Evolutionary conservation across 2,888 invertebrate genomes (phyloP), one percentile per base, ranked within the genome.

Genomic region (Drosophila birchii): DNA sequence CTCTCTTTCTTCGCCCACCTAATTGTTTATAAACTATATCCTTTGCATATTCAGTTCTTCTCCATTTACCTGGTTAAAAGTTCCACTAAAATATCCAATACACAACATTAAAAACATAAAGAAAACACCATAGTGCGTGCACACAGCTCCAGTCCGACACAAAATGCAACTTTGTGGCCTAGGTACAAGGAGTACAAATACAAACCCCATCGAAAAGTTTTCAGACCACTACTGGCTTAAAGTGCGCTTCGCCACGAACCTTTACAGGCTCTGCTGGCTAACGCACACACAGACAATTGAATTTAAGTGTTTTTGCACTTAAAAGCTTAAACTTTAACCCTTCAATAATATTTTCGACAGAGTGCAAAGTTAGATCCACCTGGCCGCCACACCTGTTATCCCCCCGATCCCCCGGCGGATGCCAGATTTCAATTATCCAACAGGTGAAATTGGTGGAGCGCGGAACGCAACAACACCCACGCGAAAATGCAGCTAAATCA

Each of bases 301-400:
- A 86, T 88, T 81, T 61, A 86, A 89, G 81, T 89, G 89, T 78
- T 86, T 89, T 82, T 86, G 88, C 86, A 86, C 86, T 86, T 86
- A 89, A 86, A 89, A 86, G 89, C 88, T 89, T 72, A 73, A 86
- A 86, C 81, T 86, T 86, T 86, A 89, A 86, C 89, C 86, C 86
- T 89, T 86, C 86, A 88, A 86, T 89, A 86, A 88, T 89, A 88
- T 89, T 88, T 78, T 86, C 70, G 76, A 68, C 66, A 54, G 73
- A 84, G 87, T 85, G 87, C 74, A 86, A 88, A 86, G 89, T 89
- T 88, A 61, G 78, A 71, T 57, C 70, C 58, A 56, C 58, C 76
- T 64, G 61, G 47, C 59, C 41, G 53, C 59, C 41, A 38, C 63
- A 32, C 63, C 39, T 49, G 38, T 45, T 14, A n/a, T 20, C 45